Evolutionary conservation across 2,113 vertebrate genomes (phyloP).

Genomic region (Lathamus discolor): DNA sequence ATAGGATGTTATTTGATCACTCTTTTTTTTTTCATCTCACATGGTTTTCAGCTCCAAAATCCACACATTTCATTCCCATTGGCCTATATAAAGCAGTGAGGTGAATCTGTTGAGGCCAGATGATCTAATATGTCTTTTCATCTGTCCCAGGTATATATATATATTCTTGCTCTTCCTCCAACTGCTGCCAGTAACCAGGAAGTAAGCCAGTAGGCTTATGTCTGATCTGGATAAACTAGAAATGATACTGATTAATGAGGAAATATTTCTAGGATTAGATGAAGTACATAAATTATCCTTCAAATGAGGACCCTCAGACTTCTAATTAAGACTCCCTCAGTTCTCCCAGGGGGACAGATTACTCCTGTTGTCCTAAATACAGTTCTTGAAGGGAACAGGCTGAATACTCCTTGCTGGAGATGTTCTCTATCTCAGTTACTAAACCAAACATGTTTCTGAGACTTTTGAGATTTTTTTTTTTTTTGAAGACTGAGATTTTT

Average conservation of each 20-base stretch:
- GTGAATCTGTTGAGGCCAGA: background rate
- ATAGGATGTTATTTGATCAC: background rate
- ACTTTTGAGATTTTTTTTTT: background rate
- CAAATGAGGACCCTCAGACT: background rate
- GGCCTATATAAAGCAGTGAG: background rate
- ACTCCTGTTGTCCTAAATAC: background rate
- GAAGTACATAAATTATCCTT: background rate
- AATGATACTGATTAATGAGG: background rate
- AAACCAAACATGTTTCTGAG: background rate
- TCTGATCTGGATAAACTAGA: conserved; percentile 1
- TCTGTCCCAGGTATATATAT: background rate
- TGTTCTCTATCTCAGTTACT: background rate
- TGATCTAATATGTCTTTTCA: background rate
- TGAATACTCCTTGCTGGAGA: background rate
- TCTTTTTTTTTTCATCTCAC: background rate
- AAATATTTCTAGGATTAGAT: conserved; percentile 1
- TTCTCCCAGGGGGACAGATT: background rate
- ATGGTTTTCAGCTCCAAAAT: background rate
- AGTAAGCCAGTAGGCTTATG: background rate
- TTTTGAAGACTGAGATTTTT: background rate
- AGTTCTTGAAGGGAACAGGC: background rate
- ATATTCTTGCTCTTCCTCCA: background rate
- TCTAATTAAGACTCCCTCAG: background rate
- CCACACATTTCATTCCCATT: background rate
- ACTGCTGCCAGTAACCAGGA: background rate